Evolutionary conservation across 1,140 invertebrate species (phyloP), one percentile per base, ranked within the genome.

Genomic region (Drosophila triauraria): DNA sequence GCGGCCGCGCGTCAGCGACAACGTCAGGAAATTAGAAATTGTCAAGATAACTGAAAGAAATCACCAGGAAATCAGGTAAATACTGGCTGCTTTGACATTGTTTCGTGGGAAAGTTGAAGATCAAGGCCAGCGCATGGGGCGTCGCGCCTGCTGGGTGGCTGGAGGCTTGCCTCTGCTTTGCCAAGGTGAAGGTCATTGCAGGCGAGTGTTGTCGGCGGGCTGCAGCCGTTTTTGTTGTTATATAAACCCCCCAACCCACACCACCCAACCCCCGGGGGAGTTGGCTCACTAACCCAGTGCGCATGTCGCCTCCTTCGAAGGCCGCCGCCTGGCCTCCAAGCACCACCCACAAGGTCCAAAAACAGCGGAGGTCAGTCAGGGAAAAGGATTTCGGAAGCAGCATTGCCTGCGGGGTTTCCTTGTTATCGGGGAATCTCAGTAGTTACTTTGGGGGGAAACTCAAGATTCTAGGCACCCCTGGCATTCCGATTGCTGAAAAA

Each of bases 171-270:
- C 61, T 46, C 46, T 51, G 59, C 58, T 69, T 50, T 87, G 84
- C 74, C 84, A 88, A 88, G 84, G 84, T 88, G 80, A 88, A 88
- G 84, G 84, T 88, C 85, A 71, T 63, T 84, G 85, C 85, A 84
- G 69, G 76, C 83, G 64, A 59, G 42, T 59, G 63, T 46, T 75
- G 78, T 46, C 79, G 78, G 40, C 79, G 54, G 27, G 54, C 27
- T 75, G 80, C 75, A 76, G 20, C 61, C 74, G 57, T 80, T 79
- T 78, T 90, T 88, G 80, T 88, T 90, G 84, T 88, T 88, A 88
- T 90, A 84, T 88, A 86, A 86, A 85, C 67, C 42, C 27, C 42
- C 42, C 30, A 27, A 32, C 12, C 20, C 47, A 3, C 5, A 15
- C 38, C 35, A 23, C 25, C 40, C 32, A 35, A 9, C 20, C 17